Evolutionary conservation across 2,797 vertebrate species (phyloP).

Genomic region (Pangasius mekongensis): DNA sequence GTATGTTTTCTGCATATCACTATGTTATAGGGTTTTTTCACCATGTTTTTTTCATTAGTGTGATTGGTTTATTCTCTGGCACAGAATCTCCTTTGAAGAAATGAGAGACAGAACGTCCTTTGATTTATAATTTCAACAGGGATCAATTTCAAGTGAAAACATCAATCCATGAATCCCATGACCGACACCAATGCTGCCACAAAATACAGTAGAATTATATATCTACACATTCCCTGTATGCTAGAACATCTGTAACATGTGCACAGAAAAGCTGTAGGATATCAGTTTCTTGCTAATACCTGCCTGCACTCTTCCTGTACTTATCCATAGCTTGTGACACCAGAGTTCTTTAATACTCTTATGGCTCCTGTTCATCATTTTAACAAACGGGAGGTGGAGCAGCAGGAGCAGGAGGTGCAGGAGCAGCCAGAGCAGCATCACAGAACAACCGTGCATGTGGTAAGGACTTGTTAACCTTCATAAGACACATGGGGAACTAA

Average conservation of each 20-base stretch:
- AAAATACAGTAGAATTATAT: background rate
- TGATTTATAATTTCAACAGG: background rate
- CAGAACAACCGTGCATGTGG: conserved; percentile 62
- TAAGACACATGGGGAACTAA: background rate
- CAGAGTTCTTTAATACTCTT: conserved; percentile 12
- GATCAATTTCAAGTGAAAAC: background rate
- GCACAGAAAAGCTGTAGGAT: background rate
- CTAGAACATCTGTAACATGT: background rate
- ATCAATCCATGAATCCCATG: background rate
- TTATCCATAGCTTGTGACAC: conserved; percentile 40
- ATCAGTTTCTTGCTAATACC: background rate
- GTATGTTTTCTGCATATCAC: background rate
- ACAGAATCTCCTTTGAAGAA: background rate
- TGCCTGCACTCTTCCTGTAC: background rate
- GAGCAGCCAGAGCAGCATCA: background rate
- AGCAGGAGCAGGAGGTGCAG: conserved; percentile 10
- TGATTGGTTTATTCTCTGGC: background rate
- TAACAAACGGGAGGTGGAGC: conserved; percentile 51
- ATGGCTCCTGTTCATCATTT: conserved; percentile 41
- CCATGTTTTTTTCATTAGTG: background rate
- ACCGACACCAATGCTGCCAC: background rate
- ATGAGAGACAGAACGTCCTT: background rate
- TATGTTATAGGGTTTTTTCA: too few relatives aligned
- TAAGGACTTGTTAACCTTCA: conserved; percentile 38
- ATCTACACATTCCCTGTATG: background rate